Conservation (phyloP, 2,888 invertebrate species). For the Dryocosmus kuriphilus region DNA sequence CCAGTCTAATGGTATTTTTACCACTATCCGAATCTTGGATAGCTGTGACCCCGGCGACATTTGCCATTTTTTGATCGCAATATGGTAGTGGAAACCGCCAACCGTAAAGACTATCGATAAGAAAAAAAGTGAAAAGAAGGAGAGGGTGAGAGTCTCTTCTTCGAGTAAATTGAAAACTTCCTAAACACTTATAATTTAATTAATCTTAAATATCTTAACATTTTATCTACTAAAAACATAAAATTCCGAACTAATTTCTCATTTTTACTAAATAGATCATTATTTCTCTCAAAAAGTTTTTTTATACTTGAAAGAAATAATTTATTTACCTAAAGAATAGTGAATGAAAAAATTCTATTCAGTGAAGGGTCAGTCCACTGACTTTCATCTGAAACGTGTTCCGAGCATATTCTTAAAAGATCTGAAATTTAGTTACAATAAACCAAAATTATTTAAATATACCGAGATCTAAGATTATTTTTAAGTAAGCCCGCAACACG, state of each 20-base stretch:
- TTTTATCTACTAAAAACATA: not conserved
- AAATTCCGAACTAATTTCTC: not conserved
- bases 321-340: not conserved
- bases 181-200: slow-evolving; percentile 52
- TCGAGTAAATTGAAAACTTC: slow-evolving; percentile 39
- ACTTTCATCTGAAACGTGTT: no score
- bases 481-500: not conserved
- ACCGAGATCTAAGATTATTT: not conserved
- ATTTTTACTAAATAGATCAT: not conserved
- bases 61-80: slow-evolving; percentile 93
- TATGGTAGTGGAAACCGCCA: slow-evolving; percentile 98
- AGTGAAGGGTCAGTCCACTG: not conserved
- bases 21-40: slow-evolving; percentile 77
- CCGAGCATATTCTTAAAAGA: no score
- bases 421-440: no score
- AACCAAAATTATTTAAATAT: not conserved
- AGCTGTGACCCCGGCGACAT: slow-evolving; percentile 77
- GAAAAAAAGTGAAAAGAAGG: slow-evolving; percentile 67
- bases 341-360: not conserved
- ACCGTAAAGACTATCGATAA: slow-evolving; percentile 90
- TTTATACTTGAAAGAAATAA: not conserved
- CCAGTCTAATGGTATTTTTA: slow-evolving; percentile 78
- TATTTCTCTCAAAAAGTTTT: not conserved
- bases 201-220: not conserved
- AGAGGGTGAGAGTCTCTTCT: slow-evolving; percentile 51